phyloP scores from a whole-genome alignment of 1,140 invertebrate species.

The Procambarus virginalis region DNA sequence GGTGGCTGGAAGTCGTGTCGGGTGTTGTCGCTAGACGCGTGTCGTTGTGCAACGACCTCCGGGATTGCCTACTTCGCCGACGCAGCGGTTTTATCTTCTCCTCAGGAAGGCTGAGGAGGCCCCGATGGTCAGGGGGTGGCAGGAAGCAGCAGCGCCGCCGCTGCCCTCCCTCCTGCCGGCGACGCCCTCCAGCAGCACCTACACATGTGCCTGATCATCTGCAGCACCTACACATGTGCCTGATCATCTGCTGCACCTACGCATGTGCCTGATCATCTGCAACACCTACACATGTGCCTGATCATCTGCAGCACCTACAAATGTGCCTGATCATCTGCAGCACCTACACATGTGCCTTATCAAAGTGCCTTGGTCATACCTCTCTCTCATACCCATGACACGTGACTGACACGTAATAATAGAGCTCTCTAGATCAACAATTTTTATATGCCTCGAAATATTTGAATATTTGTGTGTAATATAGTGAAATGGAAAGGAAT shows the following conservation, averaged over 20 bases:
- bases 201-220: no score
- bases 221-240: no score
- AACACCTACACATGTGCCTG: no score
- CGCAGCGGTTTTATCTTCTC: not conserved
- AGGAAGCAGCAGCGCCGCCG: not conserved
- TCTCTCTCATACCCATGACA: not conserved
- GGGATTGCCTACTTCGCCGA: no score
- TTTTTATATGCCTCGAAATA: not conserved
- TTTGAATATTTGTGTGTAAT: no score
- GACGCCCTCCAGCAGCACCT: no score
- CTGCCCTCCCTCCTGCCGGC: not conserved
- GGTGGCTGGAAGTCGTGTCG: not conserved
- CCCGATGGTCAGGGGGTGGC: constrained; percentile 1
- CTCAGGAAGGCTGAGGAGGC: constrained; percentile 7
- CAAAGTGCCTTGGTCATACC: not conserved
- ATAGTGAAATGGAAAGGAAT: no score
- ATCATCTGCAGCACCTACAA: no score
- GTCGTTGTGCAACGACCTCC: not conserved
- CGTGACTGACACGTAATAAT: not conserved
- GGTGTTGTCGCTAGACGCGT: not conserved
- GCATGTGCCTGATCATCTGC: no score
- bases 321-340: not conserved
- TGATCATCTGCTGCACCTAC: no score
- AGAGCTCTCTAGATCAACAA: not conserved
- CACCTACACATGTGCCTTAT: not conserved